A percentile compares a stretch with the other conserved stretches of the same genome.
Conservation (phyloP, 2,113 vertebrate genomes). For the Laticauda colubrina region DNA sequence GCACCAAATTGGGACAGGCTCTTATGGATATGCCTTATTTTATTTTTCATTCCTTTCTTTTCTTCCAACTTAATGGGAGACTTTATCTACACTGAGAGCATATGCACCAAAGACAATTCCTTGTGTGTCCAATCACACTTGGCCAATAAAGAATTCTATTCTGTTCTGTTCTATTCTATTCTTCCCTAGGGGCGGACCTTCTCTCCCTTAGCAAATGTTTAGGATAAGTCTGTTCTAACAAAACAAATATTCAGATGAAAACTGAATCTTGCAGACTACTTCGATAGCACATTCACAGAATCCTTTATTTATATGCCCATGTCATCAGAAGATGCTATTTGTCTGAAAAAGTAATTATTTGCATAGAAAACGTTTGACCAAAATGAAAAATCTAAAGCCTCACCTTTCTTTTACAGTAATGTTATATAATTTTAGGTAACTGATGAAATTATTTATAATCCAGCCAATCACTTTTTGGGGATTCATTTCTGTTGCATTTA, state of each 20-base stretch:
- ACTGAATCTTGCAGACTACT: not conserved
- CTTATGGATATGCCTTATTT: not conserved
- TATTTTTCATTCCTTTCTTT: not conserved
- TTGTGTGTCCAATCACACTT: too few species aligned
- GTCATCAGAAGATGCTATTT: not conserved
- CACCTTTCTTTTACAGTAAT: constrained; percentile 86
- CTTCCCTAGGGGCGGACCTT: not conserved
- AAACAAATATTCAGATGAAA: not conserved
- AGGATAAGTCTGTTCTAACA: not conserved
- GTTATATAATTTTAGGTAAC: constrained; percentile 81
- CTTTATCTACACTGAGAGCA: not conserved
- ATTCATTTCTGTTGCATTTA: constrained; percentile 78
- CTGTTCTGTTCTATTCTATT: too few species aligned
- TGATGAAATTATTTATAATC: constrained; percentile 84
- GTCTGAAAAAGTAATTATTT: not conserved
- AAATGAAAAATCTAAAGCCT: constrained; percentile 48
- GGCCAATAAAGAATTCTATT: too few species aligned
- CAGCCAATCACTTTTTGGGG: constrained; percentile 90
- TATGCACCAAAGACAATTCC: too few species aligned
- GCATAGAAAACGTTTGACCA: constrained; percentile 25
- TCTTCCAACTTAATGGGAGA: not conserved
- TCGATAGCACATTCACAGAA: not conserved
- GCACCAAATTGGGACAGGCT: not conserved
- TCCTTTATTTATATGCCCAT: not conserved
- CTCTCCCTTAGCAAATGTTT: not conserved